Conservation (phyloP, 2,113 vertebrate species). For the Poecilia latipinna region DNA sequence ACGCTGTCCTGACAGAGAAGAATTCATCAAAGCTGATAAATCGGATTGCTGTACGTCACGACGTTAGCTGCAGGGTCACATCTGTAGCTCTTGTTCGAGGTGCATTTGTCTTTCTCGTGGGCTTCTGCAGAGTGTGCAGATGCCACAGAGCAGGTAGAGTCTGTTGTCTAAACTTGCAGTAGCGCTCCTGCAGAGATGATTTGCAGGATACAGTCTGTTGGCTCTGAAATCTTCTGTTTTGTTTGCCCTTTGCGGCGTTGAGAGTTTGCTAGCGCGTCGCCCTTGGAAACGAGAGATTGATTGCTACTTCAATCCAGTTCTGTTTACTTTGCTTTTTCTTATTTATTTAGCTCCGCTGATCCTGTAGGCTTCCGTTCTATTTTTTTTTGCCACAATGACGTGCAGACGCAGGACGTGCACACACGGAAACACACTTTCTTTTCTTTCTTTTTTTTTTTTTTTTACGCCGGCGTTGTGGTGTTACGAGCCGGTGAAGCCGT, state of each 20-base stretch:
- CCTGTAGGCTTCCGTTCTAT: neutral
- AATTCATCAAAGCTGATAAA: conserved; percentile 47
- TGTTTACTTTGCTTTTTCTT: conserved; percentile 4
- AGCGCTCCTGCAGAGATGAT: conserved; percentile 23
- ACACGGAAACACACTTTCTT: neutral
- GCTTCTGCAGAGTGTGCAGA: conserved; percentile 29
- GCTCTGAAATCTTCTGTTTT: conserved; percentile 29
- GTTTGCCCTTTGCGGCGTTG: conserved; percentile 15
- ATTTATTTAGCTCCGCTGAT: conserved; percentile 26
- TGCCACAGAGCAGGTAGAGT: neutral
- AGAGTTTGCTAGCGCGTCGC: conserved; percentile 30
- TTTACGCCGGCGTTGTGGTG: conserved; percentile 3
- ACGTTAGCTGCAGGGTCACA: conserved; percentile 57
- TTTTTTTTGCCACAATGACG: conserved; percentile 5
- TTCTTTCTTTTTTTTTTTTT: neutral
- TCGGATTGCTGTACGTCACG: conserved; percentile 2
- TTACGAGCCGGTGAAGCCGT: conserved; percentile 4
- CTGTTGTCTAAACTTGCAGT: neutral
- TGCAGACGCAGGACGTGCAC: conserved; percentile 21
- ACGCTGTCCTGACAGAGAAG: conserved; percentile 29
- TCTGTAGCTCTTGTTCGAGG: conserved; percentile 51
- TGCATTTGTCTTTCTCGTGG: conserved; percentile 1
- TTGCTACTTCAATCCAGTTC: conserved; percentile 9
- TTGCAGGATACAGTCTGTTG: conserved; percentile 11
- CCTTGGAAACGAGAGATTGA: conserved; percentile 40